Percentiles rank a stretch among this genome's conserved stretches.
phyloP scores from a whole-genome alignment of 2,113 vertebrate genomes.

The Procavia capensis region DNA sequence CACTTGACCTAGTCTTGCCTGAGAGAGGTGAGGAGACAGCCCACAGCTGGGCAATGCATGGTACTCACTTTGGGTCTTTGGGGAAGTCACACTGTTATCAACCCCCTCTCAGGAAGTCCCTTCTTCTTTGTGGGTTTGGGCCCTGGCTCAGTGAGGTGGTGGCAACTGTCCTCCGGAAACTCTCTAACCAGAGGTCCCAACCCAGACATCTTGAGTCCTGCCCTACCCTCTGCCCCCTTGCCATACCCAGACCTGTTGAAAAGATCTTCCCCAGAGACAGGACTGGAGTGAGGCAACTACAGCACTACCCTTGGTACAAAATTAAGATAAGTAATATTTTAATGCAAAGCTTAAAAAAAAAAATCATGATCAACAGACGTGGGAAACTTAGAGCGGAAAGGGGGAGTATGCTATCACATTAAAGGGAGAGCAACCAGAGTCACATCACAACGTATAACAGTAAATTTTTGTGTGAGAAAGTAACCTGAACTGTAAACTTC shows the following conservation, averaged over 20 bases:
- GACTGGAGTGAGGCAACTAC: background rate
- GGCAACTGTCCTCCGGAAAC: background rate
- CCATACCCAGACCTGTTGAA: background rate
- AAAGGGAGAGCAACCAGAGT: no score
- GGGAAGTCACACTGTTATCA: background rate
- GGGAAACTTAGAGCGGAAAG: no score
- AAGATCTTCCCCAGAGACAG: background rate
- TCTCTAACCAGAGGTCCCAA: background rate
- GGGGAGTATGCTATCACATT: no score
- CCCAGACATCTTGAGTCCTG: background rate
- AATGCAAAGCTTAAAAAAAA: background rate
- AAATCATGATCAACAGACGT: no score
- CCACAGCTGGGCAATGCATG: background rate
- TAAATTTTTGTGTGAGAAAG: no score
- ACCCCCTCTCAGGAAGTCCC: background rate
- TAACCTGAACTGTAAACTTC: no score
- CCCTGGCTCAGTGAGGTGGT: background rate
- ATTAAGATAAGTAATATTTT: background rate
- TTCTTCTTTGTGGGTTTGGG: constrained; percentile 15
- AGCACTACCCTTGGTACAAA: background rate
- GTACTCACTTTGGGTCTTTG: background rate
- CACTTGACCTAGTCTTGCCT: background rate
- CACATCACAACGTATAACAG: no score
- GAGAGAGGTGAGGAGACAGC: background rate
- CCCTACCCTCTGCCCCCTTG: background rate